These are phyloP conservation scores for Diplodus puntazzo DNA, from an alignment of 2,797 vertebrate genomes.

Conservation along the genomic window DNA sequence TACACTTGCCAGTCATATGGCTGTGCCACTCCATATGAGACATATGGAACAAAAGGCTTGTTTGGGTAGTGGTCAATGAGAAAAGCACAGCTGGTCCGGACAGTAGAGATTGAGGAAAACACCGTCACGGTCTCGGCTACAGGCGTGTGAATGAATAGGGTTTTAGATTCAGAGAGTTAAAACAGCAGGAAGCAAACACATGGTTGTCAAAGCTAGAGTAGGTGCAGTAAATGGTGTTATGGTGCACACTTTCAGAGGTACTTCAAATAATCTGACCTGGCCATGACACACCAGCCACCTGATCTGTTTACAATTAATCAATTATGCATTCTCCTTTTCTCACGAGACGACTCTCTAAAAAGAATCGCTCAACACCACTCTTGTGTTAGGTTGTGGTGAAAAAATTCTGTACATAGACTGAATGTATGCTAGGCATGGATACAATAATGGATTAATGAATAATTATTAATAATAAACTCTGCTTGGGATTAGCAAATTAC, in stretches of 20 bases:
- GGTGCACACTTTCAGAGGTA: neutral
- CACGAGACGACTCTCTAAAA: constrained; percentile 4
- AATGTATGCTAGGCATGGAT: neutral
- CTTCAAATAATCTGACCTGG: constrained; percentile 32
- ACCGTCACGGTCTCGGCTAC: constrained; percentile 3
- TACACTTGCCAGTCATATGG: neutral
- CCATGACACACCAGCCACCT: constrained; percentile 38
- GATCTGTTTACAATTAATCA: constrained; percentile 51
- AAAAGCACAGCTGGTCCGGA: constrained; percentile 42
- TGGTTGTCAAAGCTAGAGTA: neutral
- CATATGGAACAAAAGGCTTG: constrained; percentile 47
- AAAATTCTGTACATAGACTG: neutral
- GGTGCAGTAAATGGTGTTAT: constrained; percentile 9
- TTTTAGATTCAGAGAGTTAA: constrained; percentile 1
- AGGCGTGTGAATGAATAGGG: constrained; percentile 25
- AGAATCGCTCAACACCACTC: neutral
- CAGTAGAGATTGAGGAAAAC: constrained; percentile 42
- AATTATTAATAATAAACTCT: too few relatives aligned
- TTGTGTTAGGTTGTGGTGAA: neutral
- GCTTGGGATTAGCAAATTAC: too few relatives aligned
- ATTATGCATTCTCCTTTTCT: constrained; percentile 55
- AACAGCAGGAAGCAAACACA: constrained; percentile 37
- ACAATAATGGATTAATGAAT: neutral
- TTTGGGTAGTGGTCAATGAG: constrained; percentile 50
- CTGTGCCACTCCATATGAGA: constrained; percentile 5